Percentiles rank a stretch among this genome's conserved stretches.
Evolutionary conservation across 2,888 invertebrate genomes (phyloP).

Genomic region (Prostheceraeus crozeri): DNA sequence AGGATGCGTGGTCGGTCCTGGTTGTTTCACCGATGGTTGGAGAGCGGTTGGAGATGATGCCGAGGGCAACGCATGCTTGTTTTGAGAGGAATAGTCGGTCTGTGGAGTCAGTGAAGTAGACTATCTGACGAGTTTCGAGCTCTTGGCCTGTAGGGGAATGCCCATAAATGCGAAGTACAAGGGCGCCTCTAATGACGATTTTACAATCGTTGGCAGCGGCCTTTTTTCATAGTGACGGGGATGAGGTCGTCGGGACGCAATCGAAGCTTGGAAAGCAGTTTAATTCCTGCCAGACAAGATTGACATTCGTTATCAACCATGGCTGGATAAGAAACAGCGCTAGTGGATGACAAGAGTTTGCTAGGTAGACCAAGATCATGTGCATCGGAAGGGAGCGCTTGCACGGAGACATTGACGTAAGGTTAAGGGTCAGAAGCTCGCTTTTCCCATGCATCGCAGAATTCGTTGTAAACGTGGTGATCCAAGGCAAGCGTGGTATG

Average conservation of each 20-base stretch:
- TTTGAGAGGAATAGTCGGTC: conserved; percentile 44
- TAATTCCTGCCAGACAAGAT: conserved; percentile 43
- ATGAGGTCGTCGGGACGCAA: conserved; percentile 41
- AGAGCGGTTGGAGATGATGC: conserved; percentile 43
- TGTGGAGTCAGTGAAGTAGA: conserved; percentile 37
- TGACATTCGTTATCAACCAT: conserved; percentile 41
- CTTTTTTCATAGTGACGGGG: conserved; percentile 45
- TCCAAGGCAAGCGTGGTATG: too few relatives aligned
- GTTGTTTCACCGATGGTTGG: conserved; percentile 38
- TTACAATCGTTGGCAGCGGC: conserved; percentile 43
- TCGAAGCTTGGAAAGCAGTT: conserved; percentile 37
- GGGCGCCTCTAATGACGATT: conserved; percentile 44
- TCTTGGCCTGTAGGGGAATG: conserved; percentile 5
- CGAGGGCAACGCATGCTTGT: conserved; percentile 43
- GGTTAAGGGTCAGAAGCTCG: conserved; percentile 11
- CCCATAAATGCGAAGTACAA: conserved; percentile 42
- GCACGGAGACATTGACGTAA: background rate
- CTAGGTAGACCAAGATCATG: conserved; percentile 12
- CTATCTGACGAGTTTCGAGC: conserved; percentile 43
- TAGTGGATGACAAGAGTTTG: background rate
- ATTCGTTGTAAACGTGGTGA: conserved; percentile 16
- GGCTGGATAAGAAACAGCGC: background rate
- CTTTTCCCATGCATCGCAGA: background rate
- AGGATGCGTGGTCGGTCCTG: background rate
- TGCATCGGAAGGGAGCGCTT: background rate